A percentile compares a stretch with the other conserved stretches of the same genome.
These are phyloP conservation scores for Fistularia tabacaria DNA, from an alignment of 2,797 vertebrate species.

Conservation along the genomic window DNA sequence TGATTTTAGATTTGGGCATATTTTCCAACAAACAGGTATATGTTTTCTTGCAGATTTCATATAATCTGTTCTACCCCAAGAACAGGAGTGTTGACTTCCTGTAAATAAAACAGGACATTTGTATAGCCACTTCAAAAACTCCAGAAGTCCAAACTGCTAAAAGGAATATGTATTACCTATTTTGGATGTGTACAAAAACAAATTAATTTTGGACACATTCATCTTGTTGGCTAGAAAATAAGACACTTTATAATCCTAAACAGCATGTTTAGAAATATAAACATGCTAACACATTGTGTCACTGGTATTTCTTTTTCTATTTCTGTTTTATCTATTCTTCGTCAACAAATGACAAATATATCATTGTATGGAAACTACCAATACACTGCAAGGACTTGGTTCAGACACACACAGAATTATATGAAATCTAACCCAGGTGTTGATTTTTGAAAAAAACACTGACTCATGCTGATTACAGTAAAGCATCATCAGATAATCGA, in stretches of 20 bases:
- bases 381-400: neutral
- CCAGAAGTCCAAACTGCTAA: slow-evolving; percentile 13
- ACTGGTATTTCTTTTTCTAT: too few species aligned
- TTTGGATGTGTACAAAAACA: slow-evolving; percentile 24
- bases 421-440: slow-evolving; percentile 28
- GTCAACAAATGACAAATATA: too few species aligned
- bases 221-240: slow-evolving; percentile 21
- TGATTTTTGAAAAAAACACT: slow-evolving; percentile 23
- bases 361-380: too few species aligned
- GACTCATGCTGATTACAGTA: slow-evolving; percentile 48
- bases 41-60: too few species aligned
- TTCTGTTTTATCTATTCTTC: too few species aligned
- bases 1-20: too few species aligned
- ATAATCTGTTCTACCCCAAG: too few species aligned
- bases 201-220: slow-evolving; percentile 16
- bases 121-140: neutral
- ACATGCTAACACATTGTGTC: neutral
- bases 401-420: slow-evolving; percentile 15
- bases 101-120: slow-evolving; percentile 20
- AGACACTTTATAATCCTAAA: too few species aligned
- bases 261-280: slow-evolving; percentile 15
- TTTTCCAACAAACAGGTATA: too few species aligned
- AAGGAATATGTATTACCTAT: slow-evolving; percentile 21
- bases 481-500: slow-evolving; percentile 26
- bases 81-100: slow-evolving; percentile 35